Percentiles rank a stretch among this genome's conserved stretches.
Conservation (phyloP, 2,888 invertebrate species). For the Nemotelus nigrinus region DNA sequence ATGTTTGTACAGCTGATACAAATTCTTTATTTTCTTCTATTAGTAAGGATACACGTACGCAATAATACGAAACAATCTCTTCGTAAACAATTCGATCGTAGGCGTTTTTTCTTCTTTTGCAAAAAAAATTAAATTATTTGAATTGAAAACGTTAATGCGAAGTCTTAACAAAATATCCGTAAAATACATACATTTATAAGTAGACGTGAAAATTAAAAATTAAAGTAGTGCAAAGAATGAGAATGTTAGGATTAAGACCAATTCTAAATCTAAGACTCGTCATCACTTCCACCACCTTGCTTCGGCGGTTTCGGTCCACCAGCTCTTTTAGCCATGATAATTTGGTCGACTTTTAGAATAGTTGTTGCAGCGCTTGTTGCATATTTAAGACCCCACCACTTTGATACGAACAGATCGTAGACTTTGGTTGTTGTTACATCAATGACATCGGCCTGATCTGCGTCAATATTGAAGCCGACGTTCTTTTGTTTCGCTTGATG, state of each 20-base stretch:
- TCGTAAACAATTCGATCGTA: too few species aligned
- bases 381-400: conserved; percentile 95
- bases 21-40: too few species aligned
- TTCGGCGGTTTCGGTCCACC: conserved; percentile 92
- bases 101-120: too few species aligned
- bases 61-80: too few species aligned
- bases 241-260: conserved; percentile 24
- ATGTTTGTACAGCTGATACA: too few species aligned
- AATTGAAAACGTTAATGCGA: conserved; percentile 19
- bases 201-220: conserved; percentile 16
- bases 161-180: too few species aligned
- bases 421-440: conserved; percentile 83
- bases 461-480: conserved; percentile 89
- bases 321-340: conserved; percentile 97
- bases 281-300: conserved; percentile 74
- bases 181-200: conserved; percentile 13
- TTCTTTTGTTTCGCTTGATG: conserved; percentile 87
- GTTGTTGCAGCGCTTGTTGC: conserved; percentile 93
- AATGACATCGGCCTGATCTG: conserved; percentile 74
- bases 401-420: conserved; percentile 83
- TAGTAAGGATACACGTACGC: too few species aligned
- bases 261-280: conserved; percentile 70
- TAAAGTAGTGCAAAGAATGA: conserved; percentile 8
- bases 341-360: conserved; percentile 93
- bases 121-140: conserved; percentile 21